These are phyloP conservation scores for Diglossa cyanea DNA, from an alignment of 2,797 vertebrate species.

Conservation along the genomic window DNA sequence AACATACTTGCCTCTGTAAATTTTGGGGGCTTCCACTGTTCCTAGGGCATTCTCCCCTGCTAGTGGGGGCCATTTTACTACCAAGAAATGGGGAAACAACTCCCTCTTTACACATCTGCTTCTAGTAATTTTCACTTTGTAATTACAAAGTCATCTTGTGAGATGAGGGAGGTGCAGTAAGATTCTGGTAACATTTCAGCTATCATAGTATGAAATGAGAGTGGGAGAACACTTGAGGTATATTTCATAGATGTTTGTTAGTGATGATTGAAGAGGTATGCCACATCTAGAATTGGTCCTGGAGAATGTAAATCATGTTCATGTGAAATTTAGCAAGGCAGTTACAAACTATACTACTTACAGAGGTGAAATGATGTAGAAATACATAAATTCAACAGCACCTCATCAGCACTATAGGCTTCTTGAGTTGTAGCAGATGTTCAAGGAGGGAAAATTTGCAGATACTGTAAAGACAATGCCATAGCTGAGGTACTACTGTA, in stretches of 20 bases:
- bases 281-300: background rate
- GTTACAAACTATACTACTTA: background rate
- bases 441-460: background rate
- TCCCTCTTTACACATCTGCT: background rate
- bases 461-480: background rate
- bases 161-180: background rate
- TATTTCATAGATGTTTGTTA: background rate
- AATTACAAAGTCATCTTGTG: background rate
- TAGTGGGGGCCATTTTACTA: background rate
- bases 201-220: background rate
- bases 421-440: background rate
- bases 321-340: background rate
- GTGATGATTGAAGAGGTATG: background rate
- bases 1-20: background rate
- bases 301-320: background rate
- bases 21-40: background rate
- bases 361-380: background rate
- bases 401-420: background rate
- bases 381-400: background rate
- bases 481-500: background rate
- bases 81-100: background rate
- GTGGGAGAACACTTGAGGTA: background rate
- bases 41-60: background rate
- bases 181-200: background rate
- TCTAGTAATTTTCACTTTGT: background rate